Evolutionary conservation across 2,888 invertebrate genomes (phyloP), one percentile per base, ranked within the genome.

Genomic region (Capitulum mitella): DNA sequence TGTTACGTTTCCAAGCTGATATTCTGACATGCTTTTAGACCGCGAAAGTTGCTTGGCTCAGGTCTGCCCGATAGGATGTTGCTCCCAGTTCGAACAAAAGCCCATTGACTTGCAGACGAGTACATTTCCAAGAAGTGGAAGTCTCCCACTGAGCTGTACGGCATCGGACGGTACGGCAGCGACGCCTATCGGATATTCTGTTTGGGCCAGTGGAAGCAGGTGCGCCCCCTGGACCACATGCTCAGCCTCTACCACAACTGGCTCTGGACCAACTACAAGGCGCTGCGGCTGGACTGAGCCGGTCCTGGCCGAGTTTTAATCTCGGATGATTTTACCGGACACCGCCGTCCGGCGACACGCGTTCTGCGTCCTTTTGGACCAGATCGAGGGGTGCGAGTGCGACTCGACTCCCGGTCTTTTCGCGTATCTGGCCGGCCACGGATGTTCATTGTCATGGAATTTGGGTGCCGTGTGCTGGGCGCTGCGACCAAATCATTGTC

Each of bases 151-250:
- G 91, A 91, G 84, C 85, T 92, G 78, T 88, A 88, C 83, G 92
- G 91, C 22, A 90, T 92, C 81, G 91, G 91, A 37, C 90, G 90
- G 84, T 91, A 91, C 83, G 91, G 91, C 0, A 90, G 91, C 83
- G 91, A 91, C 83, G 91, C 91, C 0, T 91, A 90, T 83, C 88
- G 90, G 84, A 90, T 92, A 83, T 91, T 92, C 84, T 91, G 91
- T 83, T 85, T 91, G 70, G 90, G 90, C 40, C 91, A 91, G 83
- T 86, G 87, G 87, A 85, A 84, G 81, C 83, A 85, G 84, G 86
- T 86, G 80, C 81, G 82, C 78, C 86, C 86, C 12, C 83, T 83
- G n/a, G 86, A 86, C 79, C 85, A 86, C 82, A 86, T 84, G 82
- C 82, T 86, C 78, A 86, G 85, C 79, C 83, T 84, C 76, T 86